Evolutionary conservation across 1,140 invertebrate genomes (phyloP), one percentile per base, ranked within the genome.

Genomic region (Melitaea cinxia): DNA sequence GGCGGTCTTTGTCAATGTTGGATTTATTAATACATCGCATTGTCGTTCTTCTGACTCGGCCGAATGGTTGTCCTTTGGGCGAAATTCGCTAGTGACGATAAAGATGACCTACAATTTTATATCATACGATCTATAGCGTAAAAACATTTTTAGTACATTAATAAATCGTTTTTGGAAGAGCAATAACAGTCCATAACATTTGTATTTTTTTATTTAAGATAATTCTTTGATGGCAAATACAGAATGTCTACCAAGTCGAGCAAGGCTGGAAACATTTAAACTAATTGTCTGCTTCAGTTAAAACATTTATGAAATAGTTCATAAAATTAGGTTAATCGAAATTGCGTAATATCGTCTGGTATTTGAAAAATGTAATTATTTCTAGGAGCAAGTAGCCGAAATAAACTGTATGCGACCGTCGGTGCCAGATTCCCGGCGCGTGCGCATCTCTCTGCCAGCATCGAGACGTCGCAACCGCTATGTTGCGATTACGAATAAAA

Each of bases 1-100:
- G 85, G 85, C 85, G 88, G 88, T 90, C 88, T 90, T 83, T 90
- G 88, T 90, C 88, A 90, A 90, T 90, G 88, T 85, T 90, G 80
- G 74, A 84, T 88, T 90, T 90, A 90, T 90, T 90, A 88, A 88
- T 90, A 88, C 71, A 78, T 75, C 65, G 68, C 66, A 79, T 84
- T 84, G 82, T 82, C 71, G 63, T 61, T 76, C 65, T 67, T 70
- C 67, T 70, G 73, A 70, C 83, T 78, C 72, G 75, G 70, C 70
- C 77, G 68, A 68, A 52, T 65, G 65, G 61, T 72, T 74, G 72
- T 74, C 78, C 73, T 78, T 70, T 75, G 65, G 54, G 71, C 59
- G 52, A 68, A 75, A 59, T 65, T 64, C 61, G 52, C 28, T 72
- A 52, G 61, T 67, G 70, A 68, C 65, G 65, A 54, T 60, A 65